A percentile compares a stretch with the other conserved stretches of the same genome.
phyloP scores from a whole-genome alignment of 2,888 invertebrate species.

The Lagria hirta region DNA sequence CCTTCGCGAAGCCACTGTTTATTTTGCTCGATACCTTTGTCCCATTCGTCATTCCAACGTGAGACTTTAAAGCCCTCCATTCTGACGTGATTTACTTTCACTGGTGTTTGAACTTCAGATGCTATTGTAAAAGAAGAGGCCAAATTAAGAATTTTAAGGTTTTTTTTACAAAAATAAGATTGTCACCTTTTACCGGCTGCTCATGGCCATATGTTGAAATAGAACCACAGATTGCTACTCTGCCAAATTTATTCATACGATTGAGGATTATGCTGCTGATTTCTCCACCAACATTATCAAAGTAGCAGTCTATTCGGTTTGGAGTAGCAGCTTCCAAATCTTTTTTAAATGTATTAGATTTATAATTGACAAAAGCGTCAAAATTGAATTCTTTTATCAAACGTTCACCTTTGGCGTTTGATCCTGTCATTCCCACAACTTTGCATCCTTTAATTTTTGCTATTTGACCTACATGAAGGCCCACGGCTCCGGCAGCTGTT shows the following conservation, averaged over 20 bases:
- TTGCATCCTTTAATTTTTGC: constrained; percentile 69
- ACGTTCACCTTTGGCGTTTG: constrained; percentile 71
- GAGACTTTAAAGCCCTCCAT: constrained; percentile 65
- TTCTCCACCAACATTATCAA: constrained; percentile 75
- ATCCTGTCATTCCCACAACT: constrained; percentile 72
- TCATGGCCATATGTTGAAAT: constrained; percentile 67
- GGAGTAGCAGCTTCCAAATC: constrained; percentile 65
- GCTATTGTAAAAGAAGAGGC: constrained; percentile 34
- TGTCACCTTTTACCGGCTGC: constrained; percentile 11
- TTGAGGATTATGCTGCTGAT: constrained; percentile 63
- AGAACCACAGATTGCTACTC: constrained; percentile 70
- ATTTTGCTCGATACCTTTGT: constrained; percentile 64
- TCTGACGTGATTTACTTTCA: constrained; percentile 62
- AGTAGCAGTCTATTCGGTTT: constrained; percentile 71
- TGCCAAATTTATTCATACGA: constrained; percentile 65
- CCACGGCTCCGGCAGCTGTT: constrained; percentile 77
- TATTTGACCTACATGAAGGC: constrained; percentile 74
- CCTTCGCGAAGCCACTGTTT: constrained; percentile 64
- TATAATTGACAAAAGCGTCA: constrained; percentile 71
- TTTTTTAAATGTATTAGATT: constrained; percentile 57
- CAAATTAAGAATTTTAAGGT: neutral
- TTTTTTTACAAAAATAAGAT: neutral
- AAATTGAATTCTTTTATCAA: constrained; percentile 63
- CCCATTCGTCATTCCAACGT: constrained; percentile 60
- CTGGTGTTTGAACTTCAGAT: constrained; percentile 58